phyloP scores from a whole-genome alignment of 2,797 vertebrate species.

The Sebastolobus altivelis region DNA sequence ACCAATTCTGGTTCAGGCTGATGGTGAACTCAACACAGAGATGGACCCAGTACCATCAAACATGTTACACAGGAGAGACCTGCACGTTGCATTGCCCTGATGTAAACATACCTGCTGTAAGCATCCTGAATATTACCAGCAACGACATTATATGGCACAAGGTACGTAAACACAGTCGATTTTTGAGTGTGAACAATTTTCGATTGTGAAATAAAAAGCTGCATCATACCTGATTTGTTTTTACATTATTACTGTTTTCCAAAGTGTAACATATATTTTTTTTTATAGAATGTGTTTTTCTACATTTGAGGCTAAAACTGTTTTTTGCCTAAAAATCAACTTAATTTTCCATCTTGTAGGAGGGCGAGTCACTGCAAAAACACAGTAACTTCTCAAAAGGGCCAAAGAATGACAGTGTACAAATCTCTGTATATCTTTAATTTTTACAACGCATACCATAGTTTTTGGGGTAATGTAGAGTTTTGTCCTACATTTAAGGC shows the following conservation, averaged over 20 bases:
- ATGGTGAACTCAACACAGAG: constrained; percentile 30
- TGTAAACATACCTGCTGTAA: neutral
- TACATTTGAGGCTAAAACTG: neutral
- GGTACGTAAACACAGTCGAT: constrained; percentile 50
- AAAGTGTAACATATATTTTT: neutral
- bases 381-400: rapidly evolving
- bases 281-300: neutral
- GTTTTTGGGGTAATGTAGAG: neutral
- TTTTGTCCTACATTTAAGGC: neutral
- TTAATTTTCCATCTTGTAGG: constrained; percentile 22
- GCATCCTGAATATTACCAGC: neutral
- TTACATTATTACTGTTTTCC: neutral
- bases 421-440: neutral
- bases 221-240: neutral
- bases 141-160: constrained; percentile 54
- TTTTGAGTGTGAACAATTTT: neutral
- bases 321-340: neutral
- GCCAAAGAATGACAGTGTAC: neutral
- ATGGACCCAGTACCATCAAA: rapidly evolving
- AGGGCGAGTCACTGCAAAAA: neutral
- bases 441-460: neutral
- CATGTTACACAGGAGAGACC: constrained; percentile 9
- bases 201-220: neutral
- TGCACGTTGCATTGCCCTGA: constrained; percentile 45
- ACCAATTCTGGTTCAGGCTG: constrained; percentile 36